These are phyloP conservation scores for Pimpla rufipes DNA, from an alignment of 2,888 invertebrate genomes.

Conservation along the genomic window DNA sequence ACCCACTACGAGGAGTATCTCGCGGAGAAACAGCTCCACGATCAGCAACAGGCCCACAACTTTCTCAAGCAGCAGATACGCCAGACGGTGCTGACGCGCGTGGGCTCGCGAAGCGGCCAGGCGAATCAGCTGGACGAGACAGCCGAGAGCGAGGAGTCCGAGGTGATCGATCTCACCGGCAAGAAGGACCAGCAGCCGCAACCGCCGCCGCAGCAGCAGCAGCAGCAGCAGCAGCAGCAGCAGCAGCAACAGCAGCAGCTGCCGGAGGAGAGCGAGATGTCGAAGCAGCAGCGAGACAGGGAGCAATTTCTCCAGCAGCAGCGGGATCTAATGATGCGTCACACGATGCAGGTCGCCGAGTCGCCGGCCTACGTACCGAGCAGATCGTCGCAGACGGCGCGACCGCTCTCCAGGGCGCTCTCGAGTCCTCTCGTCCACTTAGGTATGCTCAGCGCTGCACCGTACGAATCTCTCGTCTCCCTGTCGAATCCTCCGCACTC, in stretches of 20 bases:
- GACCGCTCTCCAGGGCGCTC: slow-evolving; percentile 92
- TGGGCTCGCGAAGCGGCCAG: slow-evolving; percentile 87
- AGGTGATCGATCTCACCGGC: slow-evolving; percentile 93
- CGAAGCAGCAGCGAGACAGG: slow-evolving; percentile 87
- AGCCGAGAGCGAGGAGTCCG: slow-evolving; percentile 84
- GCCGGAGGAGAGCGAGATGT: slow-evolving; percentile 85
- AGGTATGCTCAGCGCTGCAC: slow-evolving; percentile 81
- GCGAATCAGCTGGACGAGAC: slow-evolving; percentile 89
- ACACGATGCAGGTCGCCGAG: slow-evolving; percentile 87
- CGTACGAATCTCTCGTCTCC: not conserved
- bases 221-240: no score
- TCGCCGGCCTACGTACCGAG: slow-evolving; percentile 83
- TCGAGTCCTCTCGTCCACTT: slow-evolving; percentile 94
- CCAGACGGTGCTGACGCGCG: slow-evolving; percentile 94
- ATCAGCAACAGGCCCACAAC: slow-evolving; percentile 87
- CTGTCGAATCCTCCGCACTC: not conserved
- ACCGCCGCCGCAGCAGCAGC: no score
- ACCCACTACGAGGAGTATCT: slow-evolving; percentile 86
- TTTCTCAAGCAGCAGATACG: slow-evolving; percentile 94
- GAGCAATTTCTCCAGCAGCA: slow-evolving; percentile 89
- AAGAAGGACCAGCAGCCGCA: slow-evolving; percentile 85
- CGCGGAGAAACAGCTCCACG: slow-evolving; percentile 87
- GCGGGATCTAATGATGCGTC: slow-evolving; percentile 88
- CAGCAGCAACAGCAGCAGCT: slow-evolving; percentile 1
- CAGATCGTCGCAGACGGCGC: slow-evolving; percentile 83